Base-by-base conservation (phyloP, 2,113 vertebrate species). In the Pachypanchax playfairii region DNA sequence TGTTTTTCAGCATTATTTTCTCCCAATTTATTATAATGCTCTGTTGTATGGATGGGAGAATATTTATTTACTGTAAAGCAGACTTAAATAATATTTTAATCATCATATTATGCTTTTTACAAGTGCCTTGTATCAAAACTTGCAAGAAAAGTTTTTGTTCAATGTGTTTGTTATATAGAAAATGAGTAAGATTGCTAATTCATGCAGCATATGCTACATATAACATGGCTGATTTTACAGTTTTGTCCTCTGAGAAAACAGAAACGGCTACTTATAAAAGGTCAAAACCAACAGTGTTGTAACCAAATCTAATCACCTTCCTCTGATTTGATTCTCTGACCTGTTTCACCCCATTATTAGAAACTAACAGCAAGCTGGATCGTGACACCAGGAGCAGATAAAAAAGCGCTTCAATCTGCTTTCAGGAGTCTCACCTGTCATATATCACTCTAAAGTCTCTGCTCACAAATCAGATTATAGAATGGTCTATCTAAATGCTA, bases 281-380 rank as follows among this genome's bases (percentile, higher is more conserved):
- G 25, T 50, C 21, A 42, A 75, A 58, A 52, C 51, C 17, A n/a
- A 54, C 14, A 41, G 14, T 31, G 14, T n/a, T 39, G 9, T 8
- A 65, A 33, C 29, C 65, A 21, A 52, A 48, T 53, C 41, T 57
- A 21, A 25, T 65, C 48, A 54, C 44, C 44, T 29, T 8, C 7
- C n/a, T 43, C 35, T 49, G 50, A 64, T 65, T 66, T 50, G 39
- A 74, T 60, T 67, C 9, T 20, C 25, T 12, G 4, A 42, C 21
- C 21, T 67, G 24, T 39, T 39, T 43, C 11, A 10, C 28, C 15
- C n/a, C 50, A 9, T 60, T 25, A 24, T 5, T 4, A 28, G n/a
- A 55, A 42, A 66, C 28, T 17, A 31, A 70, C 42, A 12, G 26
- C 36, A 24, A 21, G 14, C 1, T n/a, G 41, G 50, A 33, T 15